These are phyloP conservation scores for Pollicipes pollicipes DNA, from an alignment of 1,140 invertebrate genomes.

Conservation along the genomic window DNA sequence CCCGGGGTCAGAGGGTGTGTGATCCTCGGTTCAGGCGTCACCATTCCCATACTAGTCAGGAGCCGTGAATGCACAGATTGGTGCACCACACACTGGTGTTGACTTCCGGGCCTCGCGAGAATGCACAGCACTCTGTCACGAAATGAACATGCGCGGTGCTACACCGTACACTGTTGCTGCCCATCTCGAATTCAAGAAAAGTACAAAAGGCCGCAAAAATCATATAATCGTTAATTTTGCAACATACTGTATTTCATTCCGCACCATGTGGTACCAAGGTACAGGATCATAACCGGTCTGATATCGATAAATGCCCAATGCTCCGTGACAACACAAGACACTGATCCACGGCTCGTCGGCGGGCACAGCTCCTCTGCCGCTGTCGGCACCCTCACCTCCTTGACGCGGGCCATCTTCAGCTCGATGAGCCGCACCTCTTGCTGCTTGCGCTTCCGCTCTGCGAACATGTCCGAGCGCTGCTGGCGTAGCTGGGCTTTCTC, in stretches of 20 bases:
- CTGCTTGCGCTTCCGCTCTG: constrained; percentile 66
- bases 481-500: constrained; percentile 70
- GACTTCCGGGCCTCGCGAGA: no score
- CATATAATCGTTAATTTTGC: not conserved
- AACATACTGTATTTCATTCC: constrained; percentile 8
- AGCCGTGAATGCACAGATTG: not conserved
- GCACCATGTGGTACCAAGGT: not conserved
- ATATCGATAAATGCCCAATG: no score
- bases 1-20: not conserved
- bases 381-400: constrained; percentile 40
- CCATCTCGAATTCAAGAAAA: no score
- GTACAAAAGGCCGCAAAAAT: no score
- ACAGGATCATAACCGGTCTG: not conserved
- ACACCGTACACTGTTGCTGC: no score
- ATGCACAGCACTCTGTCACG: no score
- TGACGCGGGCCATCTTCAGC: constrained; percentile 67
- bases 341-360: no score
- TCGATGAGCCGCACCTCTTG: constrained; percentile 75
- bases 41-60: not conserved
- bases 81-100: not conserved
- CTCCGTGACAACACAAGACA: no score
- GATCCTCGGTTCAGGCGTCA: not conserved
- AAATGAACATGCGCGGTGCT: no score
- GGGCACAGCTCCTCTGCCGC: no score
- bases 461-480: constrained; percentile 67